Evolutionary conservation across 1,140 invertebrate genomes (phyloP).

Genomic region (Megalopta genalis): DNA sequence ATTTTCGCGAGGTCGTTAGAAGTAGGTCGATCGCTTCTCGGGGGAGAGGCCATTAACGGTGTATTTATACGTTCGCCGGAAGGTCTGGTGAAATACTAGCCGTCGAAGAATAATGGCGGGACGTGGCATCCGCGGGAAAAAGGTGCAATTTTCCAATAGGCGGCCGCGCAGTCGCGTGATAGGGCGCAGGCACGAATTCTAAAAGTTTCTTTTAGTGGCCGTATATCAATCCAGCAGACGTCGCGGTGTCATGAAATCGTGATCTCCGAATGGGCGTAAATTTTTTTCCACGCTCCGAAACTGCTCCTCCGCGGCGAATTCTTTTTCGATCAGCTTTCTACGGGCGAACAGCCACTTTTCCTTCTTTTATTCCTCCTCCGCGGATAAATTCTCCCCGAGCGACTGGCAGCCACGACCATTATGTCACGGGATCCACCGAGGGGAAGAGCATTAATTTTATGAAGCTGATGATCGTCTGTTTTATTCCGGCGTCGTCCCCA

Average conservation of each 20-base stretch:
- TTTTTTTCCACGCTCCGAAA: slow-evolving; percentile 23
- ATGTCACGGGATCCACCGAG: slow-evolving; percentile 8
- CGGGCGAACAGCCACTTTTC: not conserved
- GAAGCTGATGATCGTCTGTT: slow-evolving; percentile 22
- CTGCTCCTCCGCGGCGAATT: slow-evolving; percentile 16
- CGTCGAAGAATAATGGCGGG: slow-evolving; percentile 37
- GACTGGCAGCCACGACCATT: slow-evolving; percentile 17
- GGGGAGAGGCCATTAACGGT: slow-evolving; percentile 48
- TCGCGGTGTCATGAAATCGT: slow-evolving; percentile 61
- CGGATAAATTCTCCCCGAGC: slow-evolving; percentile 38
- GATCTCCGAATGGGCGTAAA: slow-evolving; percentile 63
- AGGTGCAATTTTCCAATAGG: slow-evolving; percentile 55
- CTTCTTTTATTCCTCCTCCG: slow-evolving; percentile 17
- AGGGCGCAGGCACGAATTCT: slow-evolving; percentile 3
- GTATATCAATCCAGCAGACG: slow-evolving; percentile 53
- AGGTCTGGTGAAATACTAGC: slow-evolving; percentile 45
- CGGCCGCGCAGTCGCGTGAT: slow-evolving; percentile 1
- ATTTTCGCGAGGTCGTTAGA: slow-evolving; percentile 43
- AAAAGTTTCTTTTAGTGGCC: slow-evolving; percentile 47
- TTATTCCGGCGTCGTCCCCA: not conserved
- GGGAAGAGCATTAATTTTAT: slow-evolving; percentile 15
- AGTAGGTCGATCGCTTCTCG: slow-evolving; percentile 46
- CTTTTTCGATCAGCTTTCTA: slow-evolving; percentile 33
- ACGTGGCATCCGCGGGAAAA: not conserved
- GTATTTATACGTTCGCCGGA: slow-evolving; percentile 51